Percentiles rank a stretch among this genome's conserved stretches.
Evolutionary conservation across 2,888 invertebrate genomes (phyloP).

Genomic region (Nysson spinosus): DNA sequence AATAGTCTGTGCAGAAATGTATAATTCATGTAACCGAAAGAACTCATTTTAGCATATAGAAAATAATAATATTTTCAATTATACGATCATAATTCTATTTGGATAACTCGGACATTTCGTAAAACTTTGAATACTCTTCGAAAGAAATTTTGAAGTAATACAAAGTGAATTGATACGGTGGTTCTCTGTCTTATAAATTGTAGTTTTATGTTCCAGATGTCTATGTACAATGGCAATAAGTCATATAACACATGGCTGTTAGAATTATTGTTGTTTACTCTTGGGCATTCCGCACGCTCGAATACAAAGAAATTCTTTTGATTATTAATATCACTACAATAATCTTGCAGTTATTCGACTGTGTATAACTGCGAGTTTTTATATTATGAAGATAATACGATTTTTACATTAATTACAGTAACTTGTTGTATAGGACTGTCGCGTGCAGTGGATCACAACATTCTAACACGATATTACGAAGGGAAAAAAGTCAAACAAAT

Average conservation of each 20-base stretch:
- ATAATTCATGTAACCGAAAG: constrained; percentile 29
- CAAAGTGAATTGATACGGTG: constrained; percentile 13
- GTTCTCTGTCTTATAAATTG: constrained; percentile 6
- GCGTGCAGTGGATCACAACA: constrained; percentile 11
- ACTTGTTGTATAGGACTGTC: constrained; percentile 20
- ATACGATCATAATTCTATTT: constrained; percentile 18
- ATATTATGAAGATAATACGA: constrained; percentile 25
- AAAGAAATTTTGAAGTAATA: constrained; percentile 1
- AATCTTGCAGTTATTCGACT: constrained; percentile 22
- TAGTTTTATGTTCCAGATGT: constrained; percentile 45
- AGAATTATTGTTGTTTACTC: constrained; percentile 51
- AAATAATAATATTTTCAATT: constrained; percentile 25
- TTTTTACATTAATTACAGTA: constrained; percentile 29
- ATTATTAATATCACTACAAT: constrained; percentile 34
- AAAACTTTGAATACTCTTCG: constrained; percentile 13
- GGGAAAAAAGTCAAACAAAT: constrained; percentile 20
- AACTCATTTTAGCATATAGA: constrained; percentile 33
- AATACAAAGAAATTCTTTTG: constrained; percentile 39
- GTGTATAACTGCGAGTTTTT: constrained; percentile 22
- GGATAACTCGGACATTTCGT: constrained; percentile 6
- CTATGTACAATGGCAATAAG: constrained; percentile 35
- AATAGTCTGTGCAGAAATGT: constrained; percentile 11
- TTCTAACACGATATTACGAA: constrained; percentile 27
- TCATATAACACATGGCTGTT: constrained; percentile 33
- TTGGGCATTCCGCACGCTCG: constrained; percentile 45